These are phyloP conservation scores for Megaleporinus macrocephalus DNA, from an alignment of 2,113 vertebrate species.

Conservation along the genomic window DNA sequence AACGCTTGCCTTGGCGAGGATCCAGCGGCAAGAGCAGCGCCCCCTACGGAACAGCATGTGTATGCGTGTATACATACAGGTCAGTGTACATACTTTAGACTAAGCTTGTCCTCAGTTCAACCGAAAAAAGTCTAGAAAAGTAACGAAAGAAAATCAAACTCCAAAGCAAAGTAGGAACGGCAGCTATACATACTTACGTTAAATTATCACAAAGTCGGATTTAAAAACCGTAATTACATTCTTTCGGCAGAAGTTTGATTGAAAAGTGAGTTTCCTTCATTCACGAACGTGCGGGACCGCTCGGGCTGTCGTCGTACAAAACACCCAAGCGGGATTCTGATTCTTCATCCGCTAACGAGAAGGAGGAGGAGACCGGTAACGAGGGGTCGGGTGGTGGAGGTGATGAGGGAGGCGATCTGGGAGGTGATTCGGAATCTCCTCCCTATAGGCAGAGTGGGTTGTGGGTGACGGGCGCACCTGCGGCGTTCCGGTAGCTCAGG, in stretches of 20 bases:
- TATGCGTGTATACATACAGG: slow-evolving; percentile 28
- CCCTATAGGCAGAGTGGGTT: slow-evolving; percentile 33
- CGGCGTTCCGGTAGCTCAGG: neutral
- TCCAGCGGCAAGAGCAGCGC: no score
- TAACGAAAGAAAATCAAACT: slow-evolving; percentile 57
- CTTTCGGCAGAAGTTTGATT: slow-evolving; percentile 60
- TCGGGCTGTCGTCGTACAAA: slow-evolving; percentile 9
- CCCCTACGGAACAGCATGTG: no score
- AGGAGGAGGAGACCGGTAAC: no score
- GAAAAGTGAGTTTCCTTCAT: slow-evolving; percentile 54
- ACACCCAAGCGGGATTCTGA: neutral
- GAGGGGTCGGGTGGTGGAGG: neutral
- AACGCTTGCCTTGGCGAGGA: slow-evolving; percentile 9
- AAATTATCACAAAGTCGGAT: slow-evolving; percentile 69
- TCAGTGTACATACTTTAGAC: slow-evolving; percentile 41
- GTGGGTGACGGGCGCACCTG: slow-evolving; percentile 22
- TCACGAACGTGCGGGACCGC: neutral
- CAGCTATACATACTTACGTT: slow-evolving; percentile 70
- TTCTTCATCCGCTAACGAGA: no score
- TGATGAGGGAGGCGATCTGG: no score
- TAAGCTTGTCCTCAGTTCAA: slow-evolving; percentile 54
- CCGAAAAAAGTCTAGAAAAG: slow-evolving; percentile 63
- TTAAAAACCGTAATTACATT: slow-evolving; percentile 75
- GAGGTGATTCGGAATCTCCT: slow-evolving; percentile 7
- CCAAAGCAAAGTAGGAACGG: slow-evolving; percentile 41